These are phyloP conservation scores for Elephas maximus DNA, from an alignment of 2,113 vertebrate species.

Conservation along the genomic window DNA sequence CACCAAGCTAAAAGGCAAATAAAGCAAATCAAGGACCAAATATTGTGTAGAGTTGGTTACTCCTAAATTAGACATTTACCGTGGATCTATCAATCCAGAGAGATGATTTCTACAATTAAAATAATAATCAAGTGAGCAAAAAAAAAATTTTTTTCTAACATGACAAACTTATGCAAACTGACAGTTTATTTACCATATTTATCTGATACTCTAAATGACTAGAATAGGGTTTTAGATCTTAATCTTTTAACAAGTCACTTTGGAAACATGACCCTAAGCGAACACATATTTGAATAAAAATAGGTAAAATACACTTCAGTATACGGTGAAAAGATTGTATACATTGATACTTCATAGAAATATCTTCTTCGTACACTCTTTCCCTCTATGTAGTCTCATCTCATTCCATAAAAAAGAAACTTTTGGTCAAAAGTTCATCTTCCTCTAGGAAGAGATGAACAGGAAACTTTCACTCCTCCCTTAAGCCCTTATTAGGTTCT, in stretches of 20 bases:
- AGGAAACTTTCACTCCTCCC: background rate
- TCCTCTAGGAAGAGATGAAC: background rate
- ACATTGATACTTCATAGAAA: background rate
- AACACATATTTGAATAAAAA: background rate
- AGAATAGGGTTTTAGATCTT: background rate
- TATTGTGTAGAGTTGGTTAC: background rate
- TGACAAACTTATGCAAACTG: background rate
- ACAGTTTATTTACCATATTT: background rate
- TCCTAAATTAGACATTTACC: background rate
- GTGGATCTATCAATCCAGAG: background rate
- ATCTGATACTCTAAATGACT: background rate
- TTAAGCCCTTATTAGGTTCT: background rate
- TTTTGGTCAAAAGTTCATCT: background rate
- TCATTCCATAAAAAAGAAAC: background rate
- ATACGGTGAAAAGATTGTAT: background rate
- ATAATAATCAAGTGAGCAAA: slow-evolving; percentile 18
- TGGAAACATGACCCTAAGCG: background rate
- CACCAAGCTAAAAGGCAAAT: background rate
- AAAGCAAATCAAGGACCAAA: background rate
- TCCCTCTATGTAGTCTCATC: background rate
- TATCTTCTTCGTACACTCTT: background rate
- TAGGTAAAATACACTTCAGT: background rate
- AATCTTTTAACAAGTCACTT: background rate
- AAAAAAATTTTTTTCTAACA: background rate
- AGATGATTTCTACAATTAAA: slow-evolving; percentile 27